phyloP scores from a whole-genome alignment of 1,140 invertebrate genomes.

The Hycleus cichorii region DNA sequence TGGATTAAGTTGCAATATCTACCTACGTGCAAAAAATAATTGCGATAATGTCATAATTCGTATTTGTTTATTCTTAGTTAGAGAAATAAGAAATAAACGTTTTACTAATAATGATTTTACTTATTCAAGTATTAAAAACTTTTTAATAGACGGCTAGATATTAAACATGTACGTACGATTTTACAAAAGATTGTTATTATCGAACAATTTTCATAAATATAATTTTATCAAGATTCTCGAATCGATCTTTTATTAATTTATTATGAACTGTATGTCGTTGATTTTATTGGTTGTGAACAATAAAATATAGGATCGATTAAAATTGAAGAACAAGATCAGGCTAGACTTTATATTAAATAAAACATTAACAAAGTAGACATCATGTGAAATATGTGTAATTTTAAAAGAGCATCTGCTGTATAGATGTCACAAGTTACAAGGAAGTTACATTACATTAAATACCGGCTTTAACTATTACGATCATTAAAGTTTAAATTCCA shows the following conservation, averaged over 20 bases:
- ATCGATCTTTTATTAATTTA: background rate
- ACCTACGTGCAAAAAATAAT: background rate
- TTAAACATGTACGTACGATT: background rate
- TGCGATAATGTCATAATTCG: slow-evolving; percentile 10
- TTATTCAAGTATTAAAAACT: too few species aligned
- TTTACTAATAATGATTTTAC: too few species aligned
- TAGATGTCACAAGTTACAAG: slow-evolving; percentile 6
- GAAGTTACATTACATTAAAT: too few species aligned
- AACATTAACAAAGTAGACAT: slow-evolving; percentile 18
- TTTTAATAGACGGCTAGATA: too few species aligned
- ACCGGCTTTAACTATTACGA: too few species aligned
- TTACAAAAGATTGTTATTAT: background rate
- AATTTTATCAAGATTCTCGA: background rate
- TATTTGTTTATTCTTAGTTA: too few species aligned
- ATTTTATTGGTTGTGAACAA: background rate
- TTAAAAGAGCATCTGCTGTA: slow-evolving; percentile 9
- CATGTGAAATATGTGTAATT: slow-evolving; percentile 17
- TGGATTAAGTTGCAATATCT: slow-evolving; percentile 19
- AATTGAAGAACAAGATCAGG: background rate
- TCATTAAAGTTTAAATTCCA: too few species aligned
- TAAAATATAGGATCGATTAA: background rate
- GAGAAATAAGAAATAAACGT: too few species aligned
- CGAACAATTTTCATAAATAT: background rate
- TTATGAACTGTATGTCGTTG: background rate
- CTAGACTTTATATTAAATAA: slow-evolving; percentile 15